Conservation (phyloP, 1,140 invertebrate species). For the Conus ventricosus region DNA sequence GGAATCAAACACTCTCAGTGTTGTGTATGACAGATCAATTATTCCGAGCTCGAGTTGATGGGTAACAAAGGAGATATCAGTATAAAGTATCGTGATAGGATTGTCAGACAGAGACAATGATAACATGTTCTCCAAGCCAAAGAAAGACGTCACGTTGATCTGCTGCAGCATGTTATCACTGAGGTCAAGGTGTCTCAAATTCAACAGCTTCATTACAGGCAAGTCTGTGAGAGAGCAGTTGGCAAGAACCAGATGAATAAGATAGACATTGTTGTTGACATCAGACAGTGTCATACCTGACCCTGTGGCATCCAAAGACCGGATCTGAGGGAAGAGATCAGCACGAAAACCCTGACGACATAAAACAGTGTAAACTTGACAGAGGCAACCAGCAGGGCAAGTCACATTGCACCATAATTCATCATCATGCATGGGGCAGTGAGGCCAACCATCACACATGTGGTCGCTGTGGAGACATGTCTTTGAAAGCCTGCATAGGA, state of each 20-base stretch:
- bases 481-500: background rate
- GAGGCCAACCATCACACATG: conserved; percentile 34
- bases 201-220: background rate
- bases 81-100: conserved; percentile 23
- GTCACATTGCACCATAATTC: conserved; percentile 31
- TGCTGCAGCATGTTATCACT: conserved; percentile 1
- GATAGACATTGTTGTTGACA: background rate
- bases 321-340: background rate
- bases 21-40: background rate
- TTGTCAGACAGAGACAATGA: conserved; percentile 37
- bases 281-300: background rate
- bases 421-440: conserved; percentile 37
- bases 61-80: background rate
- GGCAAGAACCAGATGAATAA: conserved; percentile 29
- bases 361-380: conserved; percentile 12
- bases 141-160: conserved; percentile 21
- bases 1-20: conserved; percentile 35
- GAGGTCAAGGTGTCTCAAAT: conserved; percentile 28
- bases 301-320: background rate
- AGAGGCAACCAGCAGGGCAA: conserved; percentile 29
- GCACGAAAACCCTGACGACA: background rate
- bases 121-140: background rate
- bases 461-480: conserved; percentile 28
- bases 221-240: background rate
- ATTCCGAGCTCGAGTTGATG: background rate